Evolutionary conservation across 2,113 vertebrate species (phyloP), one percentile per base, ranked within the genome.

Genomic region (Solea senegalensis): DNA sequence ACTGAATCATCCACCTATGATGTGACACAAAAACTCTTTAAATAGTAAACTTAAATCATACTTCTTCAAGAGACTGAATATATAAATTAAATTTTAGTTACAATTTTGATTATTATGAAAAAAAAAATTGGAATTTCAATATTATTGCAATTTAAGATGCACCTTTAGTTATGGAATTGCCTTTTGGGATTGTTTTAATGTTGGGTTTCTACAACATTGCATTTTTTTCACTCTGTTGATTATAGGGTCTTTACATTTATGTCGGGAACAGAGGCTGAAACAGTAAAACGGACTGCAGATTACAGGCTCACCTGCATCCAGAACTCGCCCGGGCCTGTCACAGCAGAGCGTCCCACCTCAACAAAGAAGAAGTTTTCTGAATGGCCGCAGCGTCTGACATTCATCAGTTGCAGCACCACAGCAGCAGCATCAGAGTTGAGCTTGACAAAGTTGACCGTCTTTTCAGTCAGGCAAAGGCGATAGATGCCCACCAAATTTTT

Each of bases 351-450:
- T 11, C 95, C 93, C 5, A 96, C 95, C 80, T 96, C 95, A 16
- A 95, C 92, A 6, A 96, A 95, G 78, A 96, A 96, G 71, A 93
- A 95, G 67, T 95, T 93, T 76, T 95, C 94, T 0, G 94, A 93
- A 62, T 95, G 95, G 51, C 95, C 93, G 0, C 95, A 96, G 64
- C 92, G 92, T 2, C 93, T 88, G 13, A 95, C 92, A 11, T 94
- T 96, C 92, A 95, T 94, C 64, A 95, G 92, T 90, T 95, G 95
- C 53, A 95, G 88, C 44, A 94, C 93, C 28, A 95, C 93, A 0
- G 94, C 94, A 0, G 93, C 94, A 1, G 91, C 93, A 5, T 94
- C 95, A 0, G 93, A 93, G 86, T 94, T 94, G 16, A 95, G 93
- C 73, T 92, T 93, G 45, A 94, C 91, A 49, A 96, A 93, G 90